Conservation (phyloP, 2,888 invertebrate species). For the Archips xylosteana region DNA sequence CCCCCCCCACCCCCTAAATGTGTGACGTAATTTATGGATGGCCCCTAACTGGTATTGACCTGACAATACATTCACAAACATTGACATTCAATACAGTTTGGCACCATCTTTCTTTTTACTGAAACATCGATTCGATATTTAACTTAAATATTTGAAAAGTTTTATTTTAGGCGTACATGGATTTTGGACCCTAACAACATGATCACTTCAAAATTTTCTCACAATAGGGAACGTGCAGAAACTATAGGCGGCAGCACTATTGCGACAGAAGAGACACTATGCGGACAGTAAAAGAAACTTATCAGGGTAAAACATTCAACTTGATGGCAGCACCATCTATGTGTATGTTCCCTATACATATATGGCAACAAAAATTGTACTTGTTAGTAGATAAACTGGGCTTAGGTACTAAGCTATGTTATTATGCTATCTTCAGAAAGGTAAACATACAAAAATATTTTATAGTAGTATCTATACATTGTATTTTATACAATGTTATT, state of each 20-base stretch:
- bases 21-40: no score
- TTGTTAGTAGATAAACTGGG: conserved; percentile 30
- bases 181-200: conserved; percentile 37
- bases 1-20: no score
- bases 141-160: conserved; percentile 13
- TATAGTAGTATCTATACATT: conserved; percentile 35
- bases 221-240: no score
- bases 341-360: background rate
- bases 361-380: conserved; percentile 37
- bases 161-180: conserved; percentile 8
- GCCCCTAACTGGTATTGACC: background rate
- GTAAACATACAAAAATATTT: conserved; percentile 56
- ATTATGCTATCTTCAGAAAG: conserved; percentile 10
- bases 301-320: no score
- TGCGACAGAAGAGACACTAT: no score
- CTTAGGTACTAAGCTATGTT: conserved; percentile 2
- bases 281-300: no score
- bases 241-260: no score
- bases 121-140: background rate
- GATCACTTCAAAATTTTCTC: conserved; percentile 12
- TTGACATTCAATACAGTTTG: conserved; percentile 30
- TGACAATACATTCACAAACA: conserved; percentile 2
- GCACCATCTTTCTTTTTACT: conserved; percentile 22
- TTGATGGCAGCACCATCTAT: no score
- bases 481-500: conserved; percentile 39